Conservation (phyloP, 2,888 invertebrate species). For the Epirrhoe alternata region DNA sequence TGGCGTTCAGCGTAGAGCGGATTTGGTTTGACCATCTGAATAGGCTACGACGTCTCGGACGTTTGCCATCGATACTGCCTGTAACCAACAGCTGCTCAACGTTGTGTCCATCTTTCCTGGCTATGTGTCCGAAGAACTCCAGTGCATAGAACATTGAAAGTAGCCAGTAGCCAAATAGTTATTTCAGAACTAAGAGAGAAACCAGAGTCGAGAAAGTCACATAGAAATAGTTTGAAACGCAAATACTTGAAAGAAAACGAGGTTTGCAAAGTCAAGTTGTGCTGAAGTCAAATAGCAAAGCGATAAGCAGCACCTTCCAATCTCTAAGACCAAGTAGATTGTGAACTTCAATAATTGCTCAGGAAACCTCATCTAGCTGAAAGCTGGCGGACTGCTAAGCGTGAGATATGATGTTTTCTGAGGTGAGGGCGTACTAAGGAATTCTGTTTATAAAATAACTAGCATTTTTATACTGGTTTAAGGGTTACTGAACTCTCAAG, state of each 20-base stretch:
- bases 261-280: not conserved
- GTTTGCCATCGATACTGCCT: no score
- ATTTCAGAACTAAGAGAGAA: no score
- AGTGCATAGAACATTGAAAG: no score
- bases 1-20: no score
- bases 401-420: conserved; percentile 65
- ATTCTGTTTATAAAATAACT: not conserved
- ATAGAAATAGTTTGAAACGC: not conserved
- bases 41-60: no score
- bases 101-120: no score
- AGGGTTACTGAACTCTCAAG: no score
- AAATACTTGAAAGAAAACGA: not conserved
- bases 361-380: conserved; percentile 49
- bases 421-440: conserved; percentile 40
- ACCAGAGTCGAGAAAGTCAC: not conserved
- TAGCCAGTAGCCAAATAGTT: no score
- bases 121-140: no score
- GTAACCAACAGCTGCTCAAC: no score
- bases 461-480: not conserved
- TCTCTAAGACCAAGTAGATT: conserved; percentile 28
- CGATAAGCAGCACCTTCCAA: conserved; percentile 27
- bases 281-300: conserved; percentile 16
- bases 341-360: conserved; percentile 35
- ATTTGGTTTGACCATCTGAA: no score
- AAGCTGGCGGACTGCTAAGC: conserved; percentile 45